Evolutionary conservation across 2,888 invertebrate species (phyloP), one percentile per base, ranked within the genome.

Genomic region (Cerceris rybyensis): DNA sequence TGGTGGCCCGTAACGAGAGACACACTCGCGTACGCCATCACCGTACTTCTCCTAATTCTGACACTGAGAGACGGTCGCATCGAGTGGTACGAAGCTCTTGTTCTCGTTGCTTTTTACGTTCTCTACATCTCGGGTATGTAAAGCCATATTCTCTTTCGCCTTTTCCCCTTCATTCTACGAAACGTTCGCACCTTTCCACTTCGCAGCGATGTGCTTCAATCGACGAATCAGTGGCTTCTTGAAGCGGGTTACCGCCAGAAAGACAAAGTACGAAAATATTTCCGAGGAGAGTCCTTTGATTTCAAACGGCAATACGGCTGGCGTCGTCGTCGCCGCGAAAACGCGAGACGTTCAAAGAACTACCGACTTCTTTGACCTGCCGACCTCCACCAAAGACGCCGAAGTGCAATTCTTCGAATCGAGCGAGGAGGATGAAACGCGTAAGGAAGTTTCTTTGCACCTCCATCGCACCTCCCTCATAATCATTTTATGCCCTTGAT

Each of bases 1-100:
- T 96, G 96, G 96, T 96, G 96, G 96, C 95, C 97, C 1, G 94
- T 97, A 65, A 95, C 95, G 8, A 93, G 97, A 70, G 96, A 97
- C 91, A 95, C 96, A 87, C 87, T 95, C 78, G 95, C 96, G 93
- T 97, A 97, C 88, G 95, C 95, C 0, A 90, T 96, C 49, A 95
- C 96, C 1, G 96, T 97, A 41, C 92, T 96, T 41, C 93, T 95
- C 4, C 93, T 97, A 17, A 96, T 96, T 81, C 90, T 94, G 64
- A 94, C 95, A 11, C 93, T 97, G 52, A 93, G 95, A 50, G 97
- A 97, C 88, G 95, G 95, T 87, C 93, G 93, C 87, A 94, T 97
- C 81, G 94, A 95, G 90, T 96, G 97, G 95, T 96, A 95, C 90
- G 97, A 97, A 93, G 96, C 96, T 7, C 90, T 96, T 49, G 92